phyloP scores from a whole-genome alignment of 1,140 invertebrate genomes.

The Wasmannia auropunctata region DNA sequence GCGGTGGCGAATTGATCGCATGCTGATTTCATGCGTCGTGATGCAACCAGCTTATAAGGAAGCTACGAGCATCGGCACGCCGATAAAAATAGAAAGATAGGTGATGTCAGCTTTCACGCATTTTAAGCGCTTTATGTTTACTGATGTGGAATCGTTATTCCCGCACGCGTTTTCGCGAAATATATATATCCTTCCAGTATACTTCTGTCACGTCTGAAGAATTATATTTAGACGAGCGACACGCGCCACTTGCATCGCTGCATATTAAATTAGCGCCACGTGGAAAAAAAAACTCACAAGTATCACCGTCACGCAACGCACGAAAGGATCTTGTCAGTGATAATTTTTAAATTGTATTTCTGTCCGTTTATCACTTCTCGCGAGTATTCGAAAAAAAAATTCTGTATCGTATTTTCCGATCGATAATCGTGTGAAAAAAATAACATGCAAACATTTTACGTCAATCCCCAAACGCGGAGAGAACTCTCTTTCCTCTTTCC shows the following conservation, averaged over 20 bases:
- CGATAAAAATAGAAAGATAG: constrained; percentile 53
- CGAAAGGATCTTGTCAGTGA: background rate
- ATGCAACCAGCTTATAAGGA: constrained; percentile 24
- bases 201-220: background rate
- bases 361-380: background rate
- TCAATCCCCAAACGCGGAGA: background rate
- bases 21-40: constrained; percentile 28
- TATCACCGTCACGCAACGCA: background rate
- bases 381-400: background rate
- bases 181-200: background rate
- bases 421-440: background rate
- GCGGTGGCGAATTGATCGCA: background rate
- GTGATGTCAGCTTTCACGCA: constrained; percentile 33
- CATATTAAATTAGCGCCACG: constrained; percentile 50
- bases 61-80: background rate
- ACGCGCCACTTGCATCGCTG: background rate
- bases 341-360: background rate
- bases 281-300: background rate
- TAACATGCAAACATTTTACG: background rate
- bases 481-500: background rate
- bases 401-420: background rate
- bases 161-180: constrained; percentile 15
- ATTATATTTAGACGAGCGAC: constrained; percentile 47
- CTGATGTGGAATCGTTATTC: constrained; percentile 1
- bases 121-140: constrained; percentile 53